phyloP scores from a whole-genome alignment of 1,140 invertebrate genomes.

The Heliconius melpomene region DNA sequence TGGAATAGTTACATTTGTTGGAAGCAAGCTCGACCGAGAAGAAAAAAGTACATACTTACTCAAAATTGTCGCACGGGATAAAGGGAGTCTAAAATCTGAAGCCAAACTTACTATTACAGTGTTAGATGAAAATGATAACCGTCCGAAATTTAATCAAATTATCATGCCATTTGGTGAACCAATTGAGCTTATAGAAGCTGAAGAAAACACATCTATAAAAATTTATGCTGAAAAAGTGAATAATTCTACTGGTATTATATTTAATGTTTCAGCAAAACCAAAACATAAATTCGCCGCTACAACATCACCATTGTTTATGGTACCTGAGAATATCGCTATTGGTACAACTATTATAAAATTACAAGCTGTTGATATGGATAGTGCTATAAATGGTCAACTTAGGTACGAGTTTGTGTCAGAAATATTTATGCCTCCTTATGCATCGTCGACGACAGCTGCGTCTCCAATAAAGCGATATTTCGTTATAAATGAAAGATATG shows the following conservation, averaged over 20 bases:
- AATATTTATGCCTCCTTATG: constrained; percentile 81
- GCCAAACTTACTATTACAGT: constrained; percentile 87
- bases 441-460: constrained; percentile 63
- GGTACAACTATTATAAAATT: constrained; percentile 89
- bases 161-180: constrained; percentile 85
- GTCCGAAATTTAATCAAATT: constrained; percentile 86
- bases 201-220: constrained; percentile 74
- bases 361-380: constrained; percentile 91
- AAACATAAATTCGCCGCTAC: constrained; percentile 81
- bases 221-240: constrained; percentile 74
- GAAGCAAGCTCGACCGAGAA: constrained; percentile 87
- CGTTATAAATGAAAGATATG: constrained; percentile 86
- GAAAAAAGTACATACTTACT: constrained; percentile 86
- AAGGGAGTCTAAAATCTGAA: constrained; percentile 87
- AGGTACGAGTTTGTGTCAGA: constrained; percentile 88
- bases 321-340: constrained; percentile 90
- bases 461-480: constrained; percentile 84
- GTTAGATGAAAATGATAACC: constrained; percentile 92
- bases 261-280: constrained; percentile 67
- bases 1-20: constrained; percentile 84
- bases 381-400: constrained; percentile 87
- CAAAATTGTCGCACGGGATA: constrained; percentile 88
- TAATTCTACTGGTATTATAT: constrained; percentile 54
- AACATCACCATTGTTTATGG: constrained; percentile 82
- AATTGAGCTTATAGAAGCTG: constrained; percentile 84